Evolutionary conservation across 2,797 vertebrate species (phyloP).

Genomic region (Cheirogaleus major): DNA sequence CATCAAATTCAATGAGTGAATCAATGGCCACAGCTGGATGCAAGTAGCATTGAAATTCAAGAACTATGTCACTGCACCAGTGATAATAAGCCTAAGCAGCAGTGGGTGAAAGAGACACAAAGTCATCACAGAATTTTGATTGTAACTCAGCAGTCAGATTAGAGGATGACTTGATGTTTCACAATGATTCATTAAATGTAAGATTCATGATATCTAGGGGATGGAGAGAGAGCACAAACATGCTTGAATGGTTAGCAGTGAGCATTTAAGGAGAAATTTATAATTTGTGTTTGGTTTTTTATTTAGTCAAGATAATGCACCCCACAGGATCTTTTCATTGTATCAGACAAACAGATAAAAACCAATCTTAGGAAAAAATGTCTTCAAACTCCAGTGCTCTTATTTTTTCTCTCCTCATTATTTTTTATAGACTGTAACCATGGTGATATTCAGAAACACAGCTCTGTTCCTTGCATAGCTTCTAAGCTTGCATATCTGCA

Average conservation of each 20-base stretch:
- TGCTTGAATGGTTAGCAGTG: not conserved
- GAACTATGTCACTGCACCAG: not conserved
- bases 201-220: not conserved
- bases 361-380: not conserved
- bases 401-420: slow-evolving; percentile 58
- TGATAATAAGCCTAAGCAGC: not conserved
- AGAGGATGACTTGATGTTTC: slow-evolving; percentile 1
- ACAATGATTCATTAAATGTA: not conserved
- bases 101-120: slow-evolving; percentile 19
- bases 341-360: slow-evolving; percentile 45
- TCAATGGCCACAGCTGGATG: slow-evolving; percentile 72
- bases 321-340: slow-evolving; percentile 30
- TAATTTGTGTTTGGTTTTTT: slow-evolving; percentile 16
- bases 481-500: slow-evolving; percentile 25
- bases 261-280: slow-evolving; percentile 1
- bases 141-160: slow-evolving; percentile 8
- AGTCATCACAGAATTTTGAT: slow-evolving; percentile 32
- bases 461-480: slow-evolving; percentile 15
- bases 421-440: slow-evolving; percentile 75
- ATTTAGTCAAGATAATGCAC: slow-evolving; percentile 35
- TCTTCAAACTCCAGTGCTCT: slow-evolving; percentile 39
- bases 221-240: not conserved
- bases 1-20: slow-evolving; percentile 61
- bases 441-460: slow-evolving; percentile 60
- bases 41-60: slow-evolving; percentile 60